Percentiles rank a stretch among this genome's conserved stretches.
phyloP scores from a whole-genome alignment of 2,888 invertebrate species.

The Eubasilissa splendida region DNA sequence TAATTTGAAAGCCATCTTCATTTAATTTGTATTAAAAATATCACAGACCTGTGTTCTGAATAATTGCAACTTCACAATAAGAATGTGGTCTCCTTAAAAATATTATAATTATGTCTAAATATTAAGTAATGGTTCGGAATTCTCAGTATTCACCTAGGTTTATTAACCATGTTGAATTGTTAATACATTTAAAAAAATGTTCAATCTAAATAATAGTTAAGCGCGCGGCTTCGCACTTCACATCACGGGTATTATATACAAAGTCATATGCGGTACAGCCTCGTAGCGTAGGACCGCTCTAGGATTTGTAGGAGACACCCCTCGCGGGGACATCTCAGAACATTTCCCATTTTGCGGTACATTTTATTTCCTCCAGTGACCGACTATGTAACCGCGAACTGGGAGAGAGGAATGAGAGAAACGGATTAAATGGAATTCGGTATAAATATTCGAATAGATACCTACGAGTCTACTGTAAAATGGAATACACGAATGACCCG shows the following conservation, averaged over 20 bases:
- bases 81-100: too few relatives aligned
- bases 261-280: background rate
- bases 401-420: constrained; percentile 4
- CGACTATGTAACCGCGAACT: background rate
- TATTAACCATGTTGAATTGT: too few relatives aligned
- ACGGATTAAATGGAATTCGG: constrained; percentile 1
- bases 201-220: too few relatives aligned
- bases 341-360: constrained; percentile 14
- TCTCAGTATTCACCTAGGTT: too few relatives aligned
- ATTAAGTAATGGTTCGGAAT: too few relatives aligned
- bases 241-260: background rate
- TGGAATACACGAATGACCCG: too few relatives aligned
- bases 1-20: too few relatives aligned
- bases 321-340: constrained; percentile 10
- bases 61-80: too few relatives aligned
- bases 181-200: too few relatives aligned
- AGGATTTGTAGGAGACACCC: constrained; percentile 13
- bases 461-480: background rate
- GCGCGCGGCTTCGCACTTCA: background rate
- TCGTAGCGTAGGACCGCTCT: background rate
- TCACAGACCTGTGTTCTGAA: too few relatives aligned
- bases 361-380: constrained; percentile 24
- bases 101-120: too few relatives aligned
- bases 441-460: background rate
- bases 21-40: too few relatives aligned